Evolutionary conservation across 2,113 vertebrate species (phyloP), one percentile per base, ranked within the genome.

Genomic region (Leuciscus idus): DNA sequence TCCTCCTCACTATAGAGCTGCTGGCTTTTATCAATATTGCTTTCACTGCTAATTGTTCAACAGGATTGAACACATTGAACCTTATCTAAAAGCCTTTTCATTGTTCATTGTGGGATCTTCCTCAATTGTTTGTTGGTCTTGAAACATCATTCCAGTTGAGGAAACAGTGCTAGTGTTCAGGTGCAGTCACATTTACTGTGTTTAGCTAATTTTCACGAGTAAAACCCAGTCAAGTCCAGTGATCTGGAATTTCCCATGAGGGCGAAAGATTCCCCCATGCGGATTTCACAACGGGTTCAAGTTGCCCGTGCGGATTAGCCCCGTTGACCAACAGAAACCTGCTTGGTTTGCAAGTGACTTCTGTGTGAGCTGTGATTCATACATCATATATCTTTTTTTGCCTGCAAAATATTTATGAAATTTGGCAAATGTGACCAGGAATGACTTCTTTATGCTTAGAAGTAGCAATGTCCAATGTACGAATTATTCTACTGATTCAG

Each of bases 1-100:
- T 84, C 87, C 90, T 87, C 70, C 70, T n/a, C 70, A 46, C 10
- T 73, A 46, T 23, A 64, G n/a, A 82, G 26, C 80, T 33, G 26
- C 61, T 66, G 13, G 52, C 26, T 64, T 21, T 39, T 84, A 72
- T 84, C 30, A 85, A 85, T 85, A 46, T 43, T 80, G 77, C 57
- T 46, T 80, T 80, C 36, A 46, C 36, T 80, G 12, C 77, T 80
- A 80, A 80, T 62, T 80, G 77, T 62, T 80, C 77, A 62, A 80
- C 57, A 80, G 33, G 77, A 36, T 80, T 80, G 55, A 39, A 78
- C 52, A 78, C 52, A 59, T n/a, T 78, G 52, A 80, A 80, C 77
- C 57, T 15, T 23, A 62, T 17, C 11, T 26, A 62, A 80, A 80
- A 26, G 77, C 59, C 36, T 62, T 80, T 80, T 59, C 23, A 43